phyloP scores from a whole-genome alignment of 2,888 invertebrate genomes.

The Mesopsocus fuscifrons region DNA sequence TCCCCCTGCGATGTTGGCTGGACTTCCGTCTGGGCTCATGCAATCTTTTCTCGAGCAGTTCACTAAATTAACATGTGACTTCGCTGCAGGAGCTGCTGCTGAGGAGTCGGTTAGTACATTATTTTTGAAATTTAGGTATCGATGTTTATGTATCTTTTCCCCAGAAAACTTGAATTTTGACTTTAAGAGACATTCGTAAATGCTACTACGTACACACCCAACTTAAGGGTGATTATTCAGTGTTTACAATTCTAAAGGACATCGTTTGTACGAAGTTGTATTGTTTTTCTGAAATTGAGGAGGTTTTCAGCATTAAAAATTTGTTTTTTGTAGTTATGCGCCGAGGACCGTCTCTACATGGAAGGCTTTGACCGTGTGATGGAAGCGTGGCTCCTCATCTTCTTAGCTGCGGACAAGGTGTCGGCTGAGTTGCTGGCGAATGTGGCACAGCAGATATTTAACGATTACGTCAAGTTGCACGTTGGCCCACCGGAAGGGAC shows the following conservation, averaged over 20 bases:
- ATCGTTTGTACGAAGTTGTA: too few species aligned
- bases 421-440: conserved; percentile 26
- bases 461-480: conserved; percentile 60
- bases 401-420: conserved; percentile 27
- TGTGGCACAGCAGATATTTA: conserved; percentile 43
- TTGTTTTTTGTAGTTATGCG: conserved; percentile 24
- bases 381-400: conserved; percentile 42
- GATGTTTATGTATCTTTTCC: too few species aligned
- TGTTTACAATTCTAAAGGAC: too few species aligned
- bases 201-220: too few species aligned
- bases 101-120: conserved; percentile 38
- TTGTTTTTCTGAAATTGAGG: too few species aligned
- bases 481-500: conserved; percentile 64
- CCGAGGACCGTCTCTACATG: conserved; percentile 34
- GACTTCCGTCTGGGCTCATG: conserved; percentile 29
- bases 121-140: conserved; percentile 5
- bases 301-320: too few species aligned
- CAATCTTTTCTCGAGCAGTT: conserved; percentile 38
- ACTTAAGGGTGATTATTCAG: too few species aligned
- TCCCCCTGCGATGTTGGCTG: conserved; percentile 28
- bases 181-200: too few species aligned
- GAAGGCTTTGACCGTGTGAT: conserved; percentile 50
- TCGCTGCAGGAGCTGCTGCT: conserved; percentile 40
- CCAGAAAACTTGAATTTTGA: too few species aligned
- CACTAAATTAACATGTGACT: conserved; percentile 39